These are phyloP conservation scores for Melieria crassipennis DNA, from an alignment of 2,888 invertebrate species.

Conservation along the genomic window DNA sequence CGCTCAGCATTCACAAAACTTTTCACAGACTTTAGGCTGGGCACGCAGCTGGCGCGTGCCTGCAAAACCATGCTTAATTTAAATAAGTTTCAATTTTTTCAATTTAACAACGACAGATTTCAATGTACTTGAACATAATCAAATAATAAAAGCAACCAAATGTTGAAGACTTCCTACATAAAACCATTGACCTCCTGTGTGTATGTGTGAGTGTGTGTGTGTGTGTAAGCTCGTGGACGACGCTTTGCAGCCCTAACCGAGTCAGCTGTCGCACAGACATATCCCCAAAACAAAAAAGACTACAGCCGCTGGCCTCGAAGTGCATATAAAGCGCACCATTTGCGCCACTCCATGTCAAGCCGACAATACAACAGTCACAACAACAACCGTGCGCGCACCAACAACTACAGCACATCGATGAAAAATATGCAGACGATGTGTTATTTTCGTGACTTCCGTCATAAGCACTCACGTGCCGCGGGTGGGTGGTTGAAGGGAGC, in stretches of 20 bases:
- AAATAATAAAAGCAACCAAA: slow-evolving; percentile 9
- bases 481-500: neutral
- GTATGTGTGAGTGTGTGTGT: neutral
- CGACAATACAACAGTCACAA: too few relatives aligned
- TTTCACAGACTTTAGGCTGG: neutral
- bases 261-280: too few relatives aligned
- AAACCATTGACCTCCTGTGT: neutral
- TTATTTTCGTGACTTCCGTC: slow-evolving; percentile 37
- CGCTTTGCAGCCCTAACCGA: neutral
- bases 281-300: too few relatives aligned
- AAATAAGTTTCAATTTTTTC: neutral
- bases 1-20: neutral
- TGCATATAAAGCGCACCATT: too few relatives aligned
- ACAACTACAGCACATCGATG: neutral
- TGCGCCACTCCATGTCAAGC: too few relatives aligned
- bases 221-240: neutral
- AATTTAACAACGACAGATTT: neutral
- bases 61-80: neutral
- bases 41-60: slow-evolving; percentile 27
- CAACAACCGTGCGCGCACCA: neutral
- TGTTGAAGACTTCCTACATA: neutral
- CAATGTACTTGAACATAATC: neutral
- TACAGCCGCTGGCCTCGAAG: too few relatives aligned
- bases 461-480: neutral
- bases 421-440: slow-evolving; percentile 20